Conservation (phyloP, 2,113 vertebrate genomes). For the Sigmodon hispidus region DNA sequence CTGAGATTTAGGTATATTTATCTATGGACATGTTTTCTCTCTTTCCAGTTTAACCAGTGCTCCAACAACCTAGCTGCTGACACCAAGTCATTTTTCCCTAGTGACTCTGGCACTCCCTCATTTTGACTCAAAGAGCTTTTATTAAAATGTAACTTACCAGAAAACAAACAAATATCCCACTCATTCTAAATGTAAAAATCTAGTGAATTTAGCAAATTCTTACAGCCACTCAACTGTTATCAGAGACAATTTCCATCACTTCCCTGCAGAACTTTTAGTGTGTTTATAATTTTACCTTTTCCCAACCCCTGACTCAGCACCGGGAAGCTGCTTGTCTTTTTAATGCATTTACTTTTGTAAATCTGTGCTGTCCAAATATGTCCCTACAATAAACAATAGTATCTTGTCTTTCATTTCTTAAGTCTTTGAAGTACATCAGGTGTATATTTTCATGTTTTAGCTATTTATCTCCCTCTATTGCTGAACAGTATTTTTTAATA, state of each 20-base stretch:
- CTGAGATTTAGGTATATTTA: neutral
- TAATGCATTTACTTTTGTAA: neutral
- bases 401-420: neutral
- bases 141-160: neutral
- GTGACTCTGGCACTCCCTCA: neutral
- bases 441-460: neutral
- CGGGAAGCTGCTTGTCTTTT: neutral
- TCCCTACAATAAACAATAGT: neutral
- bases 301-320: neutral
- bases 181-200: neutral
- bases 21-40: neutral
- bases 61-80: neutral
- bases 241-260: neutral
- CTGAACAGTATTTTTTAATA: neutral
- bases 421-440: neutral
- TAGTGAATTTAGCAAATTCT: neutral
- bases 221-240: neutral
- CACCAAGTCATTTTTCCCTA: neutral
- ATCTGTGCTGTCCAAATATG: neutral
- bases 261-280: neutral
- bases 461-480: slow-evolving; percentile 5
- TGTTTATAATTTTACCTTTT: neutral
- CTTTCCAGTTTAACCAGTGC: neutral
- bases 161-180: neutral
- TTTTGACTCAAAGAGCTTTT: slow-evolving; percentile 33